phyloP scores from a whole-genome alignment of 2,113 vertebrate genomes.

The Athene noctua region DNA sequence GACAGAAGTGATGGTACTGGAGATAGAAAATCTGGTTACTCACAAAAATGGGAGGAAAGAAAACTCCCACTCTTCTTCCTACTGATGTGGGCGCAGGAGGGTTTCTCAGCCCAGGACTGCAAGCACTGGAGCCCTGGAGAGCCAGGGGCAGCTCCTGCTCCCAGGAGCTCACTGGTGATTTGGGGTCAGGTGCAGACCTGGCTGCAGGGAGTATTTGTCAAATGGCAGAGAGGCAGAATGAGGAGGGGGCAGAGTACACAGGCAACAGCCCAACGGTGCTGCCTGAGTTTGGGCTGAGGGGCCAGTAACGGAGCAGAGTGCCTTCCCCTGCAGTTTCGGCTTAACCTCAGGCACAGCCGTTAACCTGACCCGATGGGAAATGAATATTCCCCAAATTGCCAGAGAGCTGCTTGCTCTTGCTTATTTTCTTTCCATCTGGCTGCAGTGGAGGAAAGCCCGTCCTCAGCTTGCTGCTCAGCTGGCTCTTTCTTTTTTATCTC shows the following conservation, averaged over 20 bases:
- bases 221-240: not conserved
- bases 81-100: not conserved
- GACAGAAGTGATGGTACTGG: not conserved
- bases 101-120: not conserved
- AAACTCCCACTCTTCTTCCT: not conserved
- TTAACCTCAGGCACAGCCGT: constrained; percentile 8
- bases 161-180: not conserved
- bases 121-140: not conserved
- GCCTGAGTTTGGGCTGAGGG: not conserved
- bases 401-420: constrained; percentile 11
- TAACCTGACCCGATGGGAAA: constrained; percentile 1
- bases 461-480: constrained; percentile 42
- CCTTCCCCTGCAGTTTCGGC: not conserved
- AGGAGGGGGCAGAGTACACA: not conserved
- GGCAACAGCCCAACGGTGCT: not conserved
- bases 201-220: not conserved
- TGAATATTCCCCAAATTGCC: constrained; percentile 44
- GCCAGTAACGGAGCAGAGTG: not conserved
- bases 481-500: constrained; percentile 28
- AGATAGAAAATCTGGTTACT: not conserved
- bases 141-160: not conserved
- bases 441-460: constrained; percentile 37
- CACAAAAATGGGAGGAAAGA: not conserved
- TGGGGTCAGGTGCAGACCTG: not conserved
- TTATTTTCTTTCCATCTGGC: constrained; percentile 60